These are phyloP conservation scores for Lepidurus arcticus DNA, from an alignment of 1,140 invertebrate species.

Conservation along the genomic window DNA sequence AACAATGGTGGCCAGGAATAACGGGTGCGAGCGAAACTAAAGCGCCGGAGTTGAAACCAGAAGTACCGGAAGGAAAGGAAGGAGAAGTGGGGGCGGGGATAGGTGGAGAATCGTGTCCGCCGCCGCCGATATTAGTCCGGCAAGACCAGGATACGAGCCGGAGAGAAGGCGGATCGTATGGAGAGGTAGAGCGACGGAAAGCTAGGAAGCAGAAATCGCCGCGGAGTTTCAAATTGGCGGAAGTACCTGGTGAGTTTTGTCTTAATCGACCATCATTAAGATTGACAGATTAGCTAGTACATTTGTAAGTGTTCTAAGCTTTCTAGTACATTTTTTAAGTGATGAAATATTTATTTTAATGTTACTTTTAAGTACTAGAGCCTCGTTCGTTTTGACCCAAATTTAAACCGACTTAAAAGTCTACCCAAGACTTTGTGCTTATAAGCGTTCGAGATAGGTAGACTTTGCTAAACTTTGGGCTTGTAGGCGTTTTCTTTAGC, in stretches of 20 bases:
- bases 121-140: neutral
- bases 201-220: conserved; percentile 22
- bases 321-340: too few relatives aligned
- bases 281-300: too few relatives aligned
- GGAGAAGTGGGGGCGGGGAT: neutral
- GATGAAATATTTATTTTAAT: too few relatives aligned
- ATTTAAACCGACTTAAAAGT: too few relatives aligned
- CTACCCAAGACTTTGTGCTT: too few relatives aligned
- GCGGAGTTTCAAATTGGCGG: conserved; percentile 21
- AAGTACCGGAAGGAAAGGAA: conserved; percentile 27
- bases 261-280: neutral
- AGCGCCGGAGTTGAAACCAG: conserved; percentile 17
- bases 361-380: too few relatives aligned
- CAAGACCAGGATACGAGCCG: neutral
- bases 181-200: conserved; percentile 36
- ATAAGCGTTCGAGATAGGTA: too few relatives aligned
- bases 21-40: conserved; percentile 3
- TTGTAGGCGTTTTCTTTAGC: too few relatives aligned
- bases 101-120: neutral
- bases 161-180: neutral
- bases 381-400: too few relatives aligned
- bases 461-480: too few relatives aligned
- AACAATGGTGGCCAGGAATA: conserved; percentile 13
- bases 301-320: too few relatives aligned
- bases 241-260: neutral